Percentiles rank a stretch among this genome's conserved stretches.
These are phyloP conservation scores for Atrina japonica DNA, from an alignment of 2,888 invertebrate genomes.

Conservation along the genomic window DNA sequence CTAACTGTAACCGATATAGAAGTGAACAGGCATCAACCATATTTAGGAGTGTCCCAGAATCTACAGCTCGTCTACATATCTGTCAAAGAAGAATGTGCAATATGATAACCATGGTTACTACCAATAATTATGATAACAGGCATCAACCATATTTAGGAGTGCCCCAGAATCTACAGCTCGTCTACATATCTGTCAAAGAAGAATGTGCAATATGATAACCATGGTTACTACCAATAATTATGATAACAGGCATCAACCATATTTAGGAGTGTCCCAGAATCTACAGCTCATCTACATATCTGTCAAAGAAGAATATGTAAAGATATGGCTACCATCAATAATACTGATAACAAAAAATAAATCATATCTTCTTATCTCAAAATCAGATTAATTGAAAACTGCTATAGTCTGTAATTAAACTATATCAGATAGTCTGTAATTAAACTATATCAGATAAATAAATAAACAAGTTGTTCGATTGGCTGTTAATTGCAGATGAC, in stretches of 20 bases:
- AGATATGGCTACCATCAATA: too few species aligned
- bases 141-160: slow-evolving; percentile 82
- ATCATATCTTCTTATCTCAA: too few species aligned
- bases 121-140: slow-evolving; percentile 81
- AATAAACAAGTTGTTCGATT: too few species aligned
- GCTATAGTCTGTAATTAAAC: too few species aligned
- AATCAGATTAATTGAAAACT: too few species aligned
- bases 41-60: slow-evolving; percentile 80
- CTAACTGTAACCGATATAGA: slow-evolving; percentile 81
- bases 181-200: slow-evolving; percentile 40
- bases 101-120: too few species aligned
- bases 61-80: slow-evolving; percentile 43
- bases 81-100: too few species aligned
- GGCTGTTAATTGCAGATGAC: too few species aligned
- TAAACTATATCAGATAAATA: too few species aligned
- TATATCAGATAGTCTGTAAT: too few species aligned
- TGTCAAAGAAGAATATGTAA: too few species aligned
- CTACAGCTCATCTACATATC: slow-evolving; percentile 43
- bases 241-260: slow-evolving; percentile 82
- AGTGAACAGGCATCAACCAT: slow-evolving; percentile 82
- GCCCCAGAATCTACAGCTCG: slow-evolving; percentile 70
- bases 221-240: slow-evolving; percentile 80
- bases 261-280: slow-evolving; percentile 80
- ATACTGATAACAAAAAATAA: slow-evolving; percentile 81
- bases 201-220: too few species aligned